Percentiles rank a stretch among this genome's conserved stretches.
Conservation (phyloP, 2,888 invertebrate genomes). For the Noctua janthina region DNA sequence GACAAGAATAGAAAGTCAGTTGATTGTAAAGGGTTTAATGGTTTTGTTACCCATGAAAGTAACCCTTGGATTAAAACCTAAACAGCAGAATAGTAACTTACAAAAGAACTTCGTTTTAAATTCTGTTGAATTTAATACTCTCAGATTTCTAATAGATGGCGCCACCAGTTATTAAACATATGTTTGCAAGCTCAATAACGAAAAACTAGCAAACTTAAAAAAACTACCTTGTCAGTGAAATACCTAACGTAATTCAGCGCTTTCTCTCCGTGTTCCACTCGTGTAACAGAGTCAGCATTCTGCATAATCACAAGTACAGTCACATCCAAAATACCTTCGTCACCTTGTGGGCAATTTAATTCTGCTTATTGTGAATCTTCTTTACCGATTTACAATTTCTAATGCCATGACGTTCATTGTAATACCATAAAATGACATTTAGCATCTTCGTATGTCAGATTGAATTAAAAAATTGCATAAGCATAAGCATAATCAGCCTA, state of each 20-base stretch:
- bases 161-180: slow-evolving; percentile 1
- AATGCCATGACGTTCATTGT: not conserved
- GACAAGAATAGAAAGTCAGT: slow-evolving; percentile 27
- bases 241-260: not conserved
- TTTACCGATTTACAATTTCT: not conserved
- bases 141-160: slow-evolving; percentile 33
- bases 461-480: not conserved
- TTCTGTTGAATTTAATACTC: not conserved
- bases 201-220: not conserved
- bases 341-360: not conserved
- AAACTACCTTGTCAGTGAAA: not conserved
- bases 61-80: not conserved
- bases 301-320: slow-evolving; percentile 21
- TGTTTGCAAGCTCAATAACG: not conserved
- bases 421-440: not conserved
- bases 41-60: slow-evolving; percentile 32
- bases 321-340: not conserved
- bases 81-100: not conserved
- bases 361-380: not conserved
- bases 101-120: not conserved
- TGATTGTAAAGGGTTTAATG: slow-evolving; percentile 35
- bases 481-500: no score
- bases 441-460: not conserved
- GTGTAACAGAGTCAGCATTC: slow-evolving; percentile 9
- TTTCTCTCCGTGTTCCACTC: not conserved